Evolutionary conservation across 2,888 invertebrate species (phyloP).

Genomic region (Drosophila affinis): DNA sequence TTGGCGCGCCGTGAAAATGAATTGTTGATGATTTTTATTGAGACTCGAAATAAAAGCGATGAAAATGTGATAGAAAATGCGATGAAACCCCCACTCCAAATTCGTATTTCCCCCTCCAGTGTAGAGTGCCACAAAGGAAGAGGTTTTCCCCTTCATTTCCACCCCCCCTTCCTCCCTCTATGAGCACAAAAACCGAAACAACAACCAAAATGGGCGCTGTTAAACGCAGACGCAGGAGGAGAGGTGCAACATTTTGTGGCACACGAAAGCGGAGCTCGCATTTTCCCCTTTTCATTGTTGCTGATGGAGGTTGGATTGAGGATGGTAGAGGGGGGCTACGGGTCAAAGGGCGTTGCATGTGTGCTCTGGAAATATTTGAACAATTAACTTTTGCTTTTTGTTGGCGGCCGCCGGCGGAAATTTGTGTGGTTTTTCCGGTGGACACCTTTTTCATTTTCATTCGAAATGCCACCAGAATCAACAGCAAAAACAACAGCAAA

Average conservation of each 20-base stretch:
- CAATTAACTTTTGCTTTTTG: conserved; percentile 61
- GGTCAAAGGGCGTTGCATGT: conserved; percentile 36
- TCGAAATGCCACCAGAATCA: conserved; percentile 14
- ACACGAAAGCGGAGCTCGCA: conserved; percentile 2
- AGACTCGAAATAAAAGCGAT: conserved; percentile 19
- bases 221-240: conserved; percentile 18
- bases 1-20: conserved; percentile 31
- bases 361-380: conserved; percentile 56
- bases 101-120: conserved; percentile 1
- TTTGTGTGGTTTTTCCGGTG: conserved; percentile 44
- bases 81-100: conserved; percentile 1
- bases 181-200: conserved; percentile 30
- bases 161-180: background rate
- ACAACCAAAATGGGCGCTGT: conserved; percentile 34
- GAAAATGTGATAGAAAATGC: conserved; percentile 26
- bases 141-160: background rate
- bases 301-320: conserved; percentile 10
- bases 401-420: conserved; percentile 29
- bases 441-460: conserved; percentile 36
- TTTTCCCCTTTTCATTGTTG: conserved; percentile 43
- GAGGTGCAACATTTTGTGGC: conserved; percentile 29
- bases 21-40: conserved; percentile 36
- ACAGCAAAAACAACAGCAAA: background rate
- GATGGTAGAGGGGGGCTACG: background rate
- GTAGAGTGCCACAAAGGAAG: conserved; percentile 32